phyloP scores from a whole-genome alignment of 2,797 vertebrate species.

The Spinibarbus caldwelli region DNA sequence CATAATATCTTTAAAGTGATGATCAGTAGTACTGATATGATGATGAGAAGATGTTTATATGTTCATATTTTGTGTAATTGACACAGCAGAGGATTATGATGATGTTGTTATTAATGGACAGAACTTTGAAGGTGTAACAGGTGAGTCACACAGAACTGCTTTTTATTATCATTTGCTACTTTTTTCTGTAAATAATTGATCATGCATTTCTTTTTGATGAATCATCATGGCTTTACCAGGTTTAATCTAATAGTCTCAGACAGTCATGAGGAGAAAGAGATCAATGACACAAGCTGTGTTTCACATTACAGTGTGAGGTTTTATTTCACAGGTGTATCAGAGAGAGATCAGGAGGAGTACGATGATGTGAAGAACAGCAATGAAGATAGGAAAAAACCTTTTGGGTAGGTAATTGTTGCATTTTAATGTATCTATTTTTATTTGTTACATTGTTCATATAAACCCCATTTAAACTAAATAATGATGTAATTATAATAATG shows the following conservation, averaged over 20 bases:
- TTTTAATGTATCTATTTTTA: too few species aligned
- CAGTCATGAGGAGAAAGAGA: not conserved
- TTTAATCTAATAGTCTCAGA: not conserved
- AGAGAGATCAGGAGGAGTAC: conserved; percentile 7
- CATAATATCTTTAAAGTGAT: too few species aligned
- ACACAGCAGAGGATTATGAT: too few species aligned
- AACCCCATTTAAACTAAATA: not conserved
- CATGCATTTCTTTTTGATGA: not conserved
- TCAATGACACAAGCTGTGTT: not conserved
- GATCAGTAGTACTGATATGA: too few species aligned
- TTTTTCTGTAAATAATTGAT: not conserved
- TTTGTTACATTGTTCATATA: too few species aligned
- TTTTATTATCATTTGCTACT: too few species aligned
- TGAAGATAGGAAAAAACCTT: too few species aligned
- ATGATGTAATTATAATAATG: too few species aligned
- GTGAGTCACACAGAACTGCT: not conserved
- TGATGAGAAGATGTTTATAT: not conserved
- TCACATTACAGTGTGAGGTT: not conserved
- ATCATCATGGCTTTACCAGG: not conserved
- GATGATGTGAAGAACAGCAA: conserved; percentile 11
- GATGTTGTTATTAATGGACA: too few species aligned
- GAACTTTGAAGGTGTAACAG: too few species aligned
- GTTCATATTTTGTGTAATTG: not conserved
- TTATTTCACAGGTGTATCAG: not conserved
- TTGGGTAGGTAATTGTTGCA: too few species aligned